Base-by-base conservation (phyloP, 2,888 invertebrate species). In the Iselma pallidipennis region DNA sequence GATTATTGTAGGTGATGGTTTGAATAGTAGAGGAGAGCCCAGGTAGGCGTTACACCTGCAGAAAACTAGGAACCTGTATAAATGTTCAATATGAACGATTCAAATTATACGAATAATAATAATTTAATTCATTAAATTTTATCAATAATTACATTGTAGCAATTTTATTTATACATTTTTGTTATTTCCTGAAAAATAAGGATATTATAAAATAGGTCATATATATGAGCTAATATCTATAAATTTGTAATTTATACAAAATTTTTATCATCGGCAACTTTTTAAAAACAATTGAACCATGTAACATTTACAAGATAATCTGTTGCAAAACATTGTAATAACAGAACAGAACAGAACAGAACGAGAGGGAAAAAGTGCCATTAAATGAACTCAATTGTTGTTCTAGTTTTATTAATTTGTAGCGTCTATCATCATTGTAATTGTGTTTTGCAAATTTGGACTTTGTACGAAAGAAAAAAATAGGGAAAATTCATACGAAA, bases 11-110 rank as follows among this genome's bases (percentile, higher is more conserved):
- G 63, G 63, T 59, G 57, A 63, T 59, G 63, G 55, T 45, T 57
- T 61, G 57, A 54, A 61, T 61, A 53, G 55, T 58, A 10, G 42
- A 42, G 2, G 42, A 42, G 2, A 63, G 63, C 45, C 57, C 63
- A 63, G 63, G 63, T 63, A 63, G 63, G 63, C 59, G 63, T 56
- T 59, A 54, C 63, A 63, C 63, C 63, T 63, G 63, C 53, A 31
- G 28, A 49, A 42, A 42, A 19, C 55, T 50, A 37, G 55, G 61
- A 62, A 62, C 61, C 61, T 62, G 61, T 55, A n/a, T n/a, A n/a
- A 57, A 57, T 54, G 45, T 51, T 58, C 51, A 28, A 50, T 54
- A 25, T 49, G 28, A 49, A 31, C 26, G 49, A 29, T 51, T 29
- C 12, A 19, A 21, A 12, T 29, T 14, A 51, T 21, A 10, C 12